Evolutionary conservation across 2,113 vertebrate species (phyloP).

Genomic region (Casuarius casuarius): DNA sequence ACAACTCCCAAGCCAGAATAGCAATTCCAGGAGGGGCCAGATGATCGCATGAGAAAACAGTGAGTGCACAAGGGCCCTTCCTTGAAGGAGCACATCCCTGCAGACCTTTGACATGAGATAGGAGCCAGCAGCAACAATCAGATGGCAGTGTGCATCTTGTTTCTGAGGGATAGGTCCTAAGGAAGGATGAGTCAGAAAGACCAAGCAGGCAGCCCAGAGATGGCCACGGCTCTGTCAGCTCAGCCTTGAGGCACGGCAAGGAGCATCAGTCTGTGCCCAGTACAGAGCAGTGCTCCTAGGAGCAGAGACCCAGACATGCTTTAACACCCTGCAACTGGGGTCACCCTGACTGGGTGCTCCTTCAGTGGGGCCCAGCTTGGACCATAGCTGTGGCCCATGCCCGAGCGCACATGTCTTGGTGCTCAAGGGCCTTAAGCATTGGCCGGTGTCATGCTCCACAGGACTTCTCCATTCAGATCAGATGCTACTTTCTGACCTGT

Average conservation of each 20-base stretch:
- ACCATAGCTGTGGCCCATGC: not conserved
- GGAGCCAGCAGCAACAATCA: not conserved
- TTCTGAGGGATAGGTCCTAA: not conserved
- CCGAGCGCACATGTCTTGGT: too few species aligned
- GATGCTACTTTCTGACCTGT: not conserved
- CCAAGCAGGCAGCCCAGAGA: not conserved
- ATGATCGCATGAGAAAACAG: accelerated
- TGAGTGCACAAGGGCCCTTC: not conserved
- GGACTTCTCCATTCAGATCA: too few species aligned
- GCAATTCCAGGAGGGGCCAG: not conserved
- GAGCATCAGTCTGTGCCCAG: not conserved
- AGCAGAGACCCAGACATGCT: not conserved
- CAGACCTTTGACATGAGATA: not conserved
- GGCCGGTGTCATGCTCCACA: too few species aligned
- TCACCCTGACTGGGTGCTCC: too few species aligned
- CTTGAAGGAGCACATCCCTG: not conserved
- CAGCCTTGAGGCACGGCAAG: not conserved
- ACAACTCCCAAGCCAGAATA: not conserved
- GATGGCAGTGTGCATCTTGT: not conserved
- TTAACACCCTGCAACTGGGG: not conserved
- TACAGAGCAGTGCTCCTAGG: not conserved
- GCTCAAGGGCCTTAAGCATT: too few species aligned
- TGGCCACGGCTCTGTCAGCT: not conserved
- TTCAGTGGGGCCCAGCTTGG: not conserved
- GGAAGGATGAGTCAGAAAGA: not conserved